These are phyloP conservation scores for honey bee (Apis mellifera) DNA, from an alignment of 1,140 invertebrate species.

Conservation along the genomic window Amel_HAv3.1 CM009936.2:14304001-14304500, in stretches of 20 bases:
- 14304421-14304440: neutral
- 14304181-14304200: slow-evolving; percentile 22
- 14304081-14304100: neutral
- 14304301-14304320: slow-evolving; percentile 39
- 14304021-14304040: neutral
- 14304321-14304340: slow-evolving; percentile 23
- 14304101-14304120: neutral
- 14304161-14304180: slow-evolving; percentile 3
- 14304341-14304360: slow-evolving; percentile 54
- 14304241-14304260: neutral
- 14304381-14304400: neutral
- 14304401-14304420: neutral
- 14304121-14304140: slow-evolving; percentile 10
- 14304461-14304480: neutral
- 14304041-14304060: neutral
- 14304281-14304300: slow-evolving; percentile 40
- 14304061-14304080: neutral
- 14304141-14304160: slow-evolving; percentile 1
- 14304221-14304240: neutral
- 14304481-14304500: neutral
- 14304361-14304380: no score
- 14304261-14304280: slow-evolving; percentile 34
- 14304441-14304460: no score
- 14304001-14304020: neutral
- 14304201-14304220: neutral